A percentile compares a stretch with the other conserved stretches of the same genome.
Evolutionary conservation across 2,888 invertebrate genomes (phyloP).

Genomic region (Megamerina dolium): DNA sequence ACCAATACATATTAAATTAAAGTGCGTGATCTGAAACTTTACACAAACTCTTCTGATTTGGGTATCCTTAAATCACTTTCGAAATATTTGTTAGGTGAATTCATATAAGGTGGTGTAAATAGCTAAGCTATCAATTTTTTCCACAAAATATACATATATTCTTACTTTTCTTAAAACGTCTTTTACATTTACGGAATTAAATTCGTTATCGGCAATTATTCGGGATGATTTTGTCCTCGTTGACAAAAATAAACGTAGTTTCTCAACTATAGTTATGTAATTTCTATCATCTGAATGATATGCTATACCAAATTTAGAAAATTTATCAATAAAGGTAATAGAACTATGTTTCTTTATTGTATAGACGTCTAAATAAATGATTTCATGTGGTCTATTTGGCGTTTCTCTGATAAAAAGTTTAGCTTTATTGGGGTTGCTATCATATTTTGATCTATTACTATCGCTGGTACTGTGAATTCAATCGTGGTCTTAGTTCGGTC

Average conservation of each 20-base stretch:
- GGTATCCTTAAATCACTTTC: too few relatives aligned
- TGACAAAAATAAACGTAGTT: neutral
- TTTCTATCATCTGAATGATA: slow-evolving; percentile 2
- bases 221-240: neutral
- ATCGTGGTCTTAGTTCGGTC: too few relatives aligned
- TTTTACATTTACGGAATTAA: slow-evolving; percentile 4
- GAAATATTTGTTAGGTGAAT: too few relatives aligned
- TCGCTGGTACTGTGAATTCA: too few relatives aligned
- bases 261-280: slow-evolving; percentile 1
- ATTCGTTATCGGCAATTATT: slow-evolving; percentile 2
- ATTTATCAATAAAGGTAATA: neutral
- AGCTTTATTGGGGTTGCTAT: too few relatives aligned
- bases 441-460: slow-evolving; percentile 2
- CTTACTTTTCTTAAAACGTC: slow-evolving; percentile 4
- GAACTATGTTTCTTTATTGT: neutral
- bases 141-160: slow-evolving; percentile 8
- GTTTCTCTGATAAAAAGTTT: too few relatives aligned
- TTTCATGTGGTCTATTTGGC: too few relatives aligned
- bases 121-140: too few relatives aligned
- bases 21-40: too few relatives aligned
- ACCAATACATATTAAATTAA: too few relatives aligned
- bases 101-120: too few relatives aligned
- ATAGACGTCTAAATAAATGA: neutral
- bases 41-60: too few relatives aligned
- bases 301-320: neutral